Conservation (phyloP, 2,888 invertebrate species). For the Acanthosepion lycidas region DNA sequence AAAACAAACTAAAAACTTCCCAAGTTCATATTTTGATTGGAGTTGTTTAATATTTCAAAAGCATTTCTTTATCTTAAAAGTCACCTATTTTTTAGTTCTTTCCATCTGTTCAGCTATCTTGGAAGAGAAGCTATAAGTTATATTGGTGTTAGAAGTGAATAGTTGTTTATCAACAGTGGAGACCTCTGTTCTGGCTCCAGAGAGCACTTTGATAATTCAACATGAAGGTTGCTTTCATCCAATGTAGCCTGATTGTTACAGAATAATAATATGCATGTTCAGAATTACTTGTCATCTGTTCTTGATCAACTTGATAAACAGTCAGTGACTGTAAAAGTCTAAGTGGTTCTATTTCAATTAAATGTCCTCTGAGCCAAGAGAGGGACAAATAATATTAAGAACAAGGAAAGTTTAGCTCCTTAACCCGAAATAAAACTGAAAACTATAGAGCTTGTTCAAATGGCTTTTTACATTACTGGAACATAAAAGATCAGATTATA, state of each 20-base stretch:
- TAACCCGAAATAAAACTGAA: background rate
- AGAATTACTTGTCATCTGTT: constrained; percentile 20
- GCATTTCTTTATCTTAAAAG: background rate
- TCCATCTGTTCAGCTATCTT: background rate
- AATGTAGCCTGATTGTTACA: background rate
- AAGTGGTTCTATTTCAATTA: background rate
- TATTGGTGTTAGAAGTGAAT: background rate
- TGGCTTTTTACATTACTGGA: background rate
- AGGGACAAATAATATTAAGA: background rate
- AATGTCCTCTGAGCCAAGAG: background rate
- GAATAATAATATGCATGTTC: background rate
- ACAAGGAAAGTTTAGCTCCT: background rate
- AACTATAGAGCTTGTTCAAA: background rate
- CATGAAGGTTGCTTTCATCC: background rate
- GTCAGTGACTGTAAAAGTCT: background rate
- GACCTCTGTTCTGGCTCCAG: background rate
- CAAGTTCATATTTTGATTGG: background rate
- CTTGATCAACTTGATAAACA: constrained; percentile 8
- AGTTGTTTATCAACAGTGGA: too few relatives aligned
- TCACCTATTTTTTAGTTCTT: background rate
- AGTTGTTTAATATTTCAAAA: background rate
- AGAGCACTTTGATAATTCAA: background rate
- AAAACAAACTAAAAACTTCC: background rate
- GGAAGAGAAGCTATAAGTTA: background rate
- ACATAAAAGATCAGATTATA: background rate